These are phyloP conservation scores for Thamnaconus septentrionalis DNA, from an alignment of 2,113 vertebrate genomes.

Conservation along the genomic window DNA sequence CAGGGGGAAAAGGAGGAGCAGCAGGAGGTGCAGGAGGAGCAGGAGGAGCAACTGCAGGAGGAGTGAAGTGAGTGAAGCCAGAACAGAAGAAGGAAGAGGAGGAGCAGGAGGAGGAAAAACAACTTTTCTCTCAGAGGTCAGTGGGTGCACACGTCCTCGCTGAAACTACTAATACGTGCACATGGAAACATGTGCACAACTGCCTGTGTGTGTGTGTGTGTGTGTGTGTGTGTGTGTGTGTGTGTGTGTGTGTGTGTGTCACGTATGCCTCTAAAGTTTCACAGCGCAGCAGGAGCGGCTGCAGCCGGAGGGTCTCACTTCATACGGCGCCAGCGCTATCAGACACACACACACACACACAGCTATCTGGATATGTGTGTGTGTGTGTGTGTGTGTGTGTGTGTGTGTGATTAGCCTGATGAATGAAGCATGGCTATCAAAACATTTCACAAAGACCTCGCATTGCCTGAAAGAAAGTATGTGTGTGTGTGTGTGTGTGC, in stretches of 20 bases:
- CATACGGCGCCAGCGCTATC: slow-evolving; percentile 33
- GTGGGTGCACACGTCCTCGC: slow-evolving; percentile 34
- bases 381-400: slow-evolving; percentile 14
- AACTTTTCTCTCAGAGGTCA: slow-evolving; percentile 22
- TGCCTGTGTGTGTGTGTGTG: neutral
- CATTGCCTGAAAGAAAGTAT: too few species aligned
- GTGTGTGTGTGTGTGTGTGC: too few species aligned
- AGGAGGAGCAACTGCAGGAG: neutral
- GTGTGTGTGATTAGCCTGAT: slow-evolving; percentile 44
- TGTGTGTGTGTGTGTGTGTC: slow-evolving; percentile 12
- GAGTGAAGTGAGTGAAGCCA: too few species aligned
- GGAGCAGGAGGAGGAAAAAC: neutral
- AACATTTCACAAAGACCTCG: slow-evolving; percentile 31
- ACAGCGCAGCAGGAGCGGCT: slow-evolving; percentile 53
- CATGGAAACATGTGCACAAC: slow-evolving; percentile 12
- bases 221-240: too few species aligned
- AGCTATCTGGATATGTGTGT: slow-evolving; percentile 14
- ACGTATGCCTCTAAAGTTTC: slow-evolving; percentile 53
- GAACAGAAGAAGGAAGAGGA: neutral
- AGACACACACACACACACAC: slow-evolving; percentile 4
- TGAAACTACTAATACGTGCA: slow-evolving; percentile 17
- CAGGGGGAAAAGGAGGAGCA: neutral
- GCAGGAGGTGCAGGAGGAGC: neutral
- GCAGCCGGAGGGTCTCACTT: slow-evolving; percentile 49
- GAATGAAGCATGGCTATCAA: slow-evolving; percentile 38